Evolutionary conservation across 1,140 invertebrate species (phyloP), one percentile per base, ranked within the genome.

Genomic region (Glossosoma conforme): DNA sequence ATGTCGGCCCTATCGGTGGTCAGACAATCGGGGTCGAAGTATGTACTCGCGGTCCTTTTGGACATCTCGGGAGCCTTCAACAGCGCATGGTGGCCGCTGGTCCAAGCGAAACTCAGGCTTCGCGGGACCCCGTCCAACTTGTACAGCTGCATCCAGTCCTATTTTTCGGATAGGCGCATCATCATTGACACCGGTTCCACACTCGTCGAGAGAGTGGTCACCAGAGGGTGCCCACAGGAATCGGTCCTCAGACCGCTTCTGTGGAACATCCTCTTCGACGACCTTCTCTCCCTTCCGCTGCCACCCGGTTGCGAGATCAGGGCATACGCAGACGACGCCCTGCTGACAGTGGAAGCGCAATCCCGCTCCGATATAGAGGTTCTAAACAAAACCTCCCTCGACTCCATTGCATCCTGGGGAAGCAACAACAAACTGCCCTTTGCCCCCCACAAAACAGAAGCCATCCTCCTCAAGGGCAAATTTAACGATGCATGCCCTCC

Each of bases 221-320:
- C 10, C 18, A 15, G 24, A 14, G 51, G 55, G 25, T 45, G 25
- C 9, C 52, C 62, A 4, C 61, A 66, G 51, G 58, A 61, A 2
- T 63, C 60, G 13, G 59, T 66, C 3, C 38, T 66, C 0, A 63
- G 62, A 3, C 62, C 61, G 0, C 24, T 54, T 3, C 47, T 67
- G 35, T 67, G 62, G 61, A 61, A 64, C 53, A 24, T 65, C 3
- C 35, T 54, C 8, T 65, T 61, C 15, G 59, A 65, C 38, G 60
- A 33, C 20, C 41, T 62, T 8, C 56, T 65, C 2, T 43, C 53
- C 2, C 24, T 61, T 20, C 18, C 10, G 2, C 43, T 45, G 14
- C 48, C 47, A 1, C 43, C 30, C 0, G 54, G 43, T 1, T 42
- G 54, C 4, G 17, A 44, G 0, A 10, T 54, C 0, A 40, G 54